These are phyloP conservation scores for Crepidodera aurea DNA, from an alignment of 2,888 invertebrate genomes.

Conservation along the genomic window DNA sequence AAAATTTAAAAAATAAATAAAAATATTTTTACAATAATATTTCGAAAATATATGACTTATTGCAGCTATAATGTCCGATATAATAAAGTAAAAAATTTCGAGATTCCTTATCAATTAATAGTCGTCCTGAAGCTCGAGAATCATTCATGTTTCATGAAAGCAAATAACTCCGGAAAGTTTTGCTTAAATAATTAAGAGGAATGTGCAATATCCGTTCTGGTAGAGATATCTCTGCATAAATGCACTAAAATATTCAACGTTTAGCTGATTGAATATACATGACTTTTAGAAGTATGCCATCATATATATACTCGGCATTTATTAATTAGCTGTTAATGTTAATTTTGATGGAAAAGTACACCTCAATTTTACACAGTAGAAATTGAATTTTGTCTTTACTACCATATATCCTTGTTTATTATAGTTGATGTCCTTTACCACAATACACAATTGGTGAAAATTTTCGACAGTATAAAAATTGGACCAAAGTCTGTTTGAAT, in stretches of 20 bases:
- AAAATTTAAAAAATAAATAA: no score
- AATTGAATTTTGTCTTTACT: no score
- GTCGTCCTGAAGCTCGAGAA: background rate
- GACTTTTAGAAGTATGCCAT: background rate
- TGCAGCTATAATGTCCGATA: no score
- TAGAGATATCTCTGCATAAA: slow-evolving; percentile 22
- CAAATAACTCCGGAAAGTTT: slow-evolving; percentile 25
- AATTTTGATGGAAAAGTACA: background rate
- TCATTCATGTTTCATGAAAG: slow-evolving; percentile 19
- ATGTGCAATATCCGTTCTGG: slow-evolving; percentile 20
- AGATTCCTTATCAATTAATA: background rate
- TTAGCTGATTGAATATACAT: slow-evolving; percentile 9
- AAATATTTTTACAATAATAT: no score
- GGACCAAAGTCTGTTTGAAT: no score
- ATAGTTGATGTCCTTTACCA: no score
- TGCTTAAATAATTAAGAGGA: slow-evolving; percentile 23
- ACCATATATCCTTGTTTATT: no score
- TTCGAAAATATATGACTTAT: no score
- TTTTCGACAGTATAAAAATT: no score
- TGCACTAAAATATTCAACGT: slow-evolving; percentile 15
- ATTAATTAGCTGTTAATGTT: background rate
- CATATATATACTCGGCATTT: background rate
- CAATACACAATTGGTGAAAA: no score
- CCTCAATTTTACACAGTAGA: no score
- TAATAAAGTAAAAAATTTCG: no score